Percentiles rank a stretch among this genome's conserved stretches.
Conservation (phyloP, 1,140 invertebrate genomes). For the Potamilus streckersoni region DNA sequence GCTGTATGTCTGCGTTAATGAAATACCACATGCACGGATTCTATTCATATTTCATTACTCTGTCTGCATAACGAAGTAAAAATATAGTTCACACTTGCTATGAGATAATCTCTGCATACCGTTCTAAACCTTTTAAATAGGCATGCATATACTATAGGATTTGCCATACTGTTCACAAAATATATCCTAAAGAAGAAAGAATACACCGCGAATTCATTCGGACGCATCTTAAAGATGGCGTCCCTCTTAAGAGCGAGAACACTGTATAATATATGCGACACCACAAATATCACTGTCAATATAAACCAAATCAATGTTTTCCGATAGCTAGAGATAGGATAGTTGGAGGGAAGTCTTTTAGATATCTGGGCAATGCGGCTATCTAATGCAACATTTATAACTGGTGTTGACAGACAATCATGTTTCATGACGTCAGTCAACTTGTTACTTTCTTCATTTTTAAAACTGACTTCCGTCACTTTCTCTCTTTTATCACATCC, state of each 20-base stretch:
- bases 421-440: no score
- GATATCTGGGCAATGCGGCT: background rate
- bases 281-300: slow-evolving; percentile 28
- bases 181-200: slow-evolving; percentile 24
- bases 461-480: no score
- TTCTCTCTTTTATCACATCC: background rate
- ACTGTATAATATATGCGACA: slow-evolving; percentile 11
- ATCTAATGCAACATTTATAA: no score
- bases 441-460: no score
- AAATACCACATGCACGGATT: no score
- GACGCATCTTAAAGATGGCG: slow-evolving; percentile 13
- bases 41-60: no score
- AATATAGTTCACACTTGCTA: no score
- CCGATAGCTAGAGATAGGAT: slow-evolving; percentile 1
- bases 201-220: slow-evolving; percentile 6
- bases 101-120: slow-evolving; percentile 1
- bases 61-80: no score
- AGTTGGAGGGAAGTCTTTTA: background rate
- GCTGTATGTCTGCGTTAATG: no score
- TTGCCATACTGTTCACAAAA: slow-evolving; percentile 35
- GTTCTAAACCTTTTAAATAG: slow-evolving; percentile 29
- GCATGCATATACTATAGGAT: slow-evolving; percentile 34
- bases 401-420: no score
- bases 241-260: slow-evolving; percentile 19
- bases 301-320: slow-evolving; percentile 40